These are phyloP conservation scores for Girardia tigrina DNA, from an alignment of 2,888 invertebrate species.

Conservation along the genomic window DNA sequence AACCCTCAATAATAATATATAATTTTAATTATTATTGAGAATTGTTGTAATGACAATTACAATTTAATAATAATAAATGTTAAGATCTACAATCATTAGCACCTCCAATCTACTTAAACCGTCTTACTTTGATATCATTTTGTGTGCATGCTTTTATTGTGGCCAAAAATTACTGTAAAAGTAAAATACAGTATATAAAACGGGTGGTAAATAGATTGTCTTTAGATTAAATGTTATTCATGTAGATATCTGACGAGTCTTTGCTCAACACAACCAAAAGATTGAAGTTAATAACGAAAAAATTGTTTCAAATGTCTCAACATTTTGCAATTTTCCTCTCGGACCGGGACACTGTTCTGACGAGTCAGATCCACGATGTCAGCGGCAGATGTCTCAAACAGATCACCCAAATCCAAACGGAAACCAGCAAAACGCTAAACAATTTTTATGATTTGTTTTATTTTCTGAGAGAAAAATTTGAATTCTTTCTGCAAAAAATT, in stretches of 20 bases:
- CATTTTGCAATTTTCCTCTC: constrained; percentile 10
- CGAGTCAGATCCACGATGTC: not conserved
- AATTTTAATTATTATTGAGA: no score
- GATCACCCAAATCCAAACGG: not conserved
- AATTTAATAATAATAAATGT: no score
- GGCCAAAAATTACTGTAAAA: no score
- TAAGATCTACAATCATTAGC: no score
- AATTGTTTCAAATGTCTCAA: not conserved
- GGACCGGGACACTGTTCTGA: not conserved
- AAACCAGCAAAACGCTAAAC: constrained; percentile 1
- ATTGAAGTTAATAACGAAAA: not conserved
- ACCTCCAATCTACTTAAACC: no score
- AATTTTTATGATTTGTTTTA: constrained; percentile 5
- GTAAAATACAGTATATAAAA: no score
- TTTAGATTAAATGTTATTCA: not conserved
- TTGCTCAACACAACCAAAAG: not conserved
- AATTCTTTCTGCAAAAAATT: not conserved
- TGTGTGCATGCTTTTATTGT: no score
- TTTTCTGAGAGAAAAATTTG: not conserved
- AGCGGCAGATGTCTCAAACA: not conserved
- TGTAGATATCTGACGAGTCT: not conserved
- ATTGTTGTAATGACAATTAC: no score
- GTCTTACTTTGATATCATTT: no score
- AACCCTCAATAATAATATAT: no score
- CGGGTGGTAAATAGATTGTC: no score